Evolutionary conservation across 1,140 invertebrate genomes (phyloP).

Genomic region (Drosophila azteca): DNA sequence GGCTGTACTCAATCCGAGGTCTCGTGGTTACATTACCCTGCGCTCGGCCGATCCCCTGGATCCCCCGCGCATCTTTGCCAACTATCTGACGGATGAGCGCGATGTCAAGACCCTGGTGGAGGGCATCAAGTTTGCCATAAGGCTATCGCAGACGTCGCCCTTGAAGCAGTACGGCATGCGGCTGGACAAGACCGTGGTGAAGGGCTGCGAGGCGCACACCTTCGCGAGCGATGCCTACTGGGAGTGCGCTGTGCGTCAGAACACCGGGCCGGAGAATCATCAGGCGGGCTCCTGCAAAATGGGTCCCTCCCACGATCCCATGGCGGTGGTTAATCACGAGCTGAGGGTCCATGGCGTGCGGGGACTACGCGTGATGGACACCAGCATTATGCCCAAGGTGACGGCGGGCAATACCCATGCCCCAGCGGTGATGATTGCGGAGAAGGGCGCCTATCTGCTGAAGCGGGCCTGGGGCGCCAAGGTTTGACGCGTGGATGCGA

Average conservation of each 20-base stretch:
- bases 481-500: conserved; percentile 82
- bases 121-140: conserved; percentile 89
- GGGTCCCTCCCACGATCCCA: conserved; percentile 85
- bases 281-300: conserved; percentile 90
- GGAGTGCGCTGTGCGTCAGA: conserved; percentile 90
- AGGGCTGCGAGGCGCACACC: conserved; percentile 88
- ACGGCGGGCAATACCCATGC: conserved; percentile 87
- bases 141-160: conserved; percentile 87
- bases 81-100: conserved; percentile 90
- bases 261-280: conserved; percentile 93
- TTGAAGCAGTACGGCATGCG: conserved; percentile 89
- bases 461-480: conserved; percentile 87
- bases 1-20: conserved; percentile 90
- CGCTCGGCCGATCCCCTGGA: conserved; percentile 90
- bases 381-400: conserved; percentile 87
- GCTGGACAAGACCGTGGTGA: conserved; percentile 88
- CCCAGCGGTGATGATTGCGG: conserved; percentile 87
- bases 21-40: conserved; percentile 90
- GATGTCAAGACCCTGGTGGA: conserved; percentile 90
- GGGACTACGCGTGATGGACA: conserved; percentile 86
- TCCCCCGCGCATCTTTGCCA: conserved; percentile 93
- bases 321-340: conserved; percentile 86
- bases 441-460: conserved; percentile 87
- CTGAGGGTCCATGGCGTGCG: conserved; percentile 85
- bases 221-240: conserved; percentile 92